Base-by-base conservation (phyloP, 2,113 vertebrate species). In the Centrocercus urophasianus region DNA sequence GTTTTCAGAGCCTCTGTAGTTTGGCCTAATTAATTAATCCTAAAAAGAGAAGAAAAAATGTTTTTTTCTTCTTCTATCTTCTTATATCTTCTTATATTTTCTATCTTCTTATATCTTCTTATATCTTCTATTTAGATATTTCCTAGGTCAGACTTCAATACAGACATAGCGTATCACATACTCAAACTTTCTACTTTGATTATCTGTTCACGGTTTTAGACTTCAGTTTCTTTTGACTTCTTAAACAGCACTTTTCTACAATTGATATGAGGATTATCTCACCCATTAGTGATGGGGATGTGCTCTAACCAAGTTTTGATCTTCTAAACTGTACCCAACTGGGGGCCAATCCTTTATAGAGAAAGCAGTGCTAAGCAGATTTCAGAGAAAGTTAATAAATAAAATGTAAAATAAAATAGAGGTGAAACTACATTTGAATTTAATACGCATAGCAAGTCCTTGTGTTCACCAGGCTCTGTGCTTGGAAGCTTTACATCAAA, bases 251-350 rank as follows among this genome's bases (percentile, higher is more conserved):
- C 6, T 13, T 52, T 28, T 30, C 57, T 72, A 65, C 52, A 77
- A 45, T 2, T 10, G 21, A 22, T 15, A 6, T 16, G 61, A 28
- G 28, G 57, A 34, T 40, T 52, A 5, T 40, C 27, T 82, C 36
- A 5, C 6, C 19, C 1, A 0, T 18, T 36, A 1, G 40, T 42
- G 17, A 6, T 71, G 27, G 63, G 32, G 12, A n/a, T 22, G 16
- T 9, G 13, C 38, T 40, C 25, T 67, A 80, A 54, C 1, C 13
- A n/a, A 60, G 21, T 18, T 38, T 0, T 22, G 42, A 50, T 48
- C 21, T 11, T 92, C 18, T 10, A 42, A 47, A 28, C 1, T 32
- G 27, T 69, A n/a, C 28, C 64, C 47, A 57, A 28, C 11, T 79
- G 38, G 28, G 28, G 80, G 22, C 25, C 67, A 45, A 79, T 85